Evolutionary conservation across 2,113 vertebrate genomes (phyloP).

Genomic region (Malurus alboscapulatus): DNA sequence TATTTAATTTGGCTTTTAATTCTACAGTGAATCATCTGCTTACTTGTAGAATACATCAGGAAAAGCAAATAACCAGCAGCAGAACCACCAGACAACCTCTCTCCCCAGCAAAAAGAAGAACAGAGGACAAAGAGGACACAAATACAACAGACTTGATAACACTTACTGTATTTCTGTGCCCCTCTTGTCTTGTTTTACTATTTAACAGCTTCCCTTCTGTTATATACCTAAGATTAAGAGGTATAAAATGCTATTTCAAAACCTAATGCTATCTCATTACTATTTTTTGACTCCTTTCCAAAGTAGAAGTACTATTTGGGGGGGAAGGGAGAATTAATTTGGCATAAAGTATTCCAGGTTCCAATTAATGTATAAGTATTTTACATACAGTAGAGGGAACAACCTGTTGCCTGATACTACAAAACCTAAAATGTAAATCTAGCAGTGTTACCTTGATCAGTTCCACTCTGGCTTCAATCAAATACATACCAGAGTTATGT

Average conservation of each 20-base stretch:
- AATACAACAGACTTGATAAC: slow-evolving; percentile 60
- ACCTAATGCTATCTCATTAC: slow-evolving; percentile 60
- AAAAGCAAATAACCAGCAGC: slow-evolving; percentile 28
- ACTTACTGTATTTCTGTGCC: slow-evolving; percentile 72
- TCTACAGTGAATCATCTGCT: slow-evolving; percentile 26
- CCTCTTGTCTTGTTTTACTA: slow-evolving; percentile 73
- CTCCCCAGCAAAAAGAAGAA: neutral
- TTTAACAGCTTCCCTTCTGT: slow-evolving; percentile 72
- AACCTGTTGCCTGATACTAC: neutral
- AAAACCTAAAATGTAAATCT: neutral
- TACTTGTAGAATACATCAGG: neutral
- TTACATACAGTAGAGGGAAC: neutral
- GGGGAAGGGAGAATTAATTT: neutral
- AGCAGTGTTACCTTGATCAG: neutral
- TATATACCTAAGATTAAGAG: slow-evolving; percentile 75
- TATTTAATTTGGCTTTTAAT: neutral
- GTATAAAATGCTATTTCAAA: slow-evolving; percentile 77
- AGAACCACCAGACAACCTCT: neutral
- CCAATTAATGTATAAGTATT: neutral
- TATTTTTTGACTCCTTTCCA: slow-evolving; percentile 52
- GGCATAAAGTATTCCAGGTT: neutral
- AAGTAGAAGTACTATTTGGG: neutral
- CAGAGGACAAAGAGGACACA: slow-evolving; percentile 67
- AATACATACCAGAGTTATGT: neutral
- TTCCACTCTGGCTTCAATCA: neutral